Conservation (phyloP, 2,888 invertebrate species). For the Dryococelus australis region DNA sequence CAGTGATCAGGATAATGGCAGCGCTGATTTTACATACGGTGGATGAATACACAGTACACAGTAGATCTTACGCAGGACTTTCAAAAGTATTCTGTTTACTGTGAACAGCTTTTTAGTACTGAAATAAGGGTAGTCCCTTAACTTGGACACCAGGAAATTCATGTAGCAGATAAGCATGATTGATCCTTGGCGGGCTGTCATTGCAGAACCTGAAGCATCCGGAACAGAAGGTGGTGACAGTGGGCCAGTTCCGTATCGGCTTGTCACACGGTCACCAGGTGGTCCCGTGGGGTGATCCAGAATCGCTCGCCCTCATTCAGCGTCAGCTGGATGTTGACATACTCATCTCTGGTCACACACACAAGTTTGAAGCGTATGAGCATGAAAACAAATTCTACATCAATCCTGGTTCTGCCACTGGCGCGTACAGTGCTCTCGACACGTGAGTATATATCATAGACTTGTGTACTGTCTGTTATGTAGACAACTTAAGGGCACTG, state of each 20-base stretch:
- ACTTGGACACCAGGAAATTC: not conserved
- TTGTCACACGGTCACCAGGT: constrained; percentile 98
- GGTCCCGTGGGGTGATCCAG: constrained; percentile 96
- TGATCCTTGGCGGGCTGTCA: not conserved
- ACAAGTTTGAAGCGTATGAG: constrained; percentile 97
- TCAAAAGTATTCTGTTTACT: no score
- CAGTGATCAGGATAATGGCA: no score
- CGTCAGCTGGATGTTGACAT: constrained; percentile 98
- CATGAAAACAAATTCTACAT: constrained; percentile 99
- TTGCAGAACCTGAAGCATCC: constrained; percentile 89
- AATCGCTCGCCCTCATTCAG: constrained; percentile 91
- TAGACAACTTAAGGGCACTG: no score
- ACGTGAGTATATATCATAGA: constrained; percentile 68
- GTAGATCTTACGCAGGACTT: no score
- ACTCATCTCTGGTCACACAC: constrained; percentile 97
- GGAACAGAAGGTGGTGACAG: constrained; percentile 98
- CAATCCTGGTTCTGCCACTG: constrained; percentile 98
- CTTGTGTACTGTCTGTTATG: not conserved
- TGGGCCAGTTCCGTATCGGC: constrained; percentile 98
- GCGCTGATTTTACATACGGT: no score
- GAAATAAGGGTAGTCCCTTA: not conserved
- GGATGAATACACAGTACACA: no score
- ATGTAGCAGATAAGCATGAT: no score
- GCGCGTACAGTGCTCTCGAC: constrained; percentile 93
- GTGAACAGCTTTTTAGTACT: no score